phyloP scores from a whole-genome alignment of 2,113 vertebrate genomes.

The Bolborhynchus lineola region DNA sequence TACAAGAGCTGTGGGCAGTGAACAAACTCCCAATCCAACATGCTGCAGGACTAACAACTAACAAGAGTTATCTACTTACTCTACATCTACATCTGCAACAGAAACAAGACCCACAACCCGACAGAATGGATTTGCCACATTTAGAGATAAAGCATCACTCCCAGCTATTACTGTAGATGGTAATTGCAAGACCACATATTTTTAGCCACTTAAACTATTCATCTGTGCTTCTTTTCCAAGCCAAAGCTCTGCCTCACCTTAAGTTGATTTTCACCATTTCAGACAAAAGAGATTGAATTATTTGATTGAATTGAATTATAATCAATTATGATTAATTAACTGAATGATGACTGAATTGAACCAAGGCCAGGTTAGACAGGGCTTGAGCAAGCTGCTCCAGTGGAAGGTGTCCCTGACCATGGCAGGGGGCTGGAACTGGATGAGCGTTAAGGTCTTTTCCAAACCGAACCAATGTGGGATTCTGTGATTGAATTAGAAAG shows the following conservation, averaged over 20 bases:
- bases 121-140: not conserved
- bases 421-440: not conserved
- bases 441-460: not conserved
- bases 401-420: not conserved
- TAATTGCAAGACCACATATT: accelerated
- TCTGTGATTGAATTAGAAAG: not conserved
- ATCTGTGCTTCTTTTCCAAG: not conserved
- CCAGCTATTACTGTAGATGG: not conserved
- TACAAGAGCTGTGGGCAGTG: not conserved
- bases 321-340: not conserved
- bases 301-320: not conserved
- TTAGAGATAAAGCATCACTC: not conserved
- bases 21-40: not conserved
- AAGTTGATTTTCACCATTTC: not conserved
- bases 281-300: not conserved
- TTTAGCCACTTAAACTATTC: not conserved
- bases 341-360: not conserved
- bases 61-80: not conserved
- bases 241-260: not conserved
- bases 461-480: not conserved
- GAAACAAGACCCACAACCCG: accelerated
- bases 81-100: not conserved
- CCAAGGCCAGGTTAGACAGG: not conserved
- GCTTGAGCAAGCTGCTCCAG: not conserved
- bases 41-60: not conserved